Evolutionary conservation across 2,888 invertebrate species (phyloP), one percentile per base, ranked within the genome.

Genomic region (Perizoma flavofasciatum): DNA sequence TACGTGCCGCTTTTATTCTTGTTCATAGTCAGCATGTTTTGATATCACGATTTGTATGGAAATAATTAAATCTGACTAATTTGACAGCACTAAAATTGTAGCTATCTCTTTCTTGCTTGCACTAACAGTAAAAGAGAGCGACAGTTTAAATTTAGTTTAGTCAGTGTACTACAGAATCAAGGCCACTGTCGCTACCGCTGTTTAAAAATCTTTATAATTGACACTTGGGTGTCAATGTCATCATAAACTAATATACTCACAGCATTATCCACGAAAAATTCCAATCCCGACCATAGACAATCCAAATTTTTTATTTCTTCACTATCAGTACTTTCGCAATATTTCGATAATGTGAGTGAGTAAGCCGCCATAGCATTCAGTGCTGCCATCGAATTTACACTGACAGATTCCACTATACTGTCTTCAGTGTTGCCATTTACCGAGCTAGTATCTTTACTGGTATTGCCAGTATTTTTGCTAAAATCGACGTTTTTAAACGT

Each of bases 311-410:
- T 85, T 0, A 81, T 71, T 67, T 88, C 89, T 9, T 79, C 80
- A 0, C 57, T 68, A 54, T 89, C 81, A 2, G 75, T 81, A 2
- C 84, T 80, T 67, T 90, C 92, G 63, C 90, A 91, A 65, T 85
- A 90, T 63, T 85, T 89, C 5, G 89, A 78, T 6, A 92, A 65
- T 0, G 86, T 88, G 44, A 91, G 70, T 0, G 89, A 81, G 73
- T 86, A 92, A 0, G 91, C 89, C 2, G 83, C 82, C 76, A 90
- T 86, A 4, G 92, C 89, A 53, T 90, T 89, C 59, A 89, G 68
- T 79, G 79, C 81, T 79, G 88, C 88, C 72, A 83, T 54, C 61
- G 63, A 72, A 1, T 83, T 83, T 9, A 39, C 9, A 44, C 44
- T 22, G 22, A 22, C 44, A 62, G 76, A 78, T 69, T 80, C 75